Evolutionary conservation across 2,797 vertebrate species (phyloP).

Genomic region (Pristis pectinata): DNA sequence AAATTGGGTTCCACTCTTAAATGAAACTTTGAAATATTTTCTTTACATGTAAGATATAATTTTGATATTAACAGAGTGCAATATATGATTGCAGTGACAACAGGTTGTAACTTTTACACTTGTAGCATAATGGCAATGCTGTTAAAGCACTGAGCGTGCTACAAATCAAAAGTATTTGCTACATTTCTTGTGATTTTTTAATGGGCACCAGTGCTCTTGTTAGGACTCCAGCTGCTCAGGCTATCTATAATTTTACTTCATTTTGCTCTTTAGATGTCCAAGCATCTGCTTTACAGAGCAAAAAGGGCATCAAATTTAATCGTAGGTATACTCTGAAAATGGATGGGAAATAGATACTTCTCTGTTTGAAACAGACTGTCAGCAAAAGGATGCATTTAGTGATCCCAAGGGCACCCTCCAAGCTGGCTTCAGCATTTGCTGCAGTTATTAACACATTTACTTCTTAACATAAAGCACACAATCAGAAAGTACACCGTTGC

Average conservation of each 20-base stretch:
- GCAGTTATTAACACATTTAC: neutral
- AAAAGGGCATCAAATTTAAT: neutral
- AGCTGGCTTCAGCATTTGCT: neutral
- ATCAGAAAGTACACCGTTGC: neutral
- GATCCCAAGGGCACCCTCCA: neutral
- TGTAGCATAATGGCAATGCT: neutral
- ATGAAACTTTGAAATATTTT: neutral
- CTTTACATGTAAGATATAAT: neutral
- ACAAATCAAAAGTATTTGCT: neutral
- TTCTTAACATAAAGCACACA: neutral
- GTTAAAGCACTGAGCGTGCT: neutral
- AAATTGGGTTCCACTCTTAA: neutral
- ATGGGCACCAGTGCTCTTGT: neutral
- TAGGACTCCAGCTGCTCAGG: neutral
- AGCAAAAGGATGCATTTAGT: neutral
- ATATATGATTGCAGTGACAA: neutral
- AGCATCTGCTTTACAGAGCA: neutral
- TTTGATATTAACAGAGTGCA: neutral
- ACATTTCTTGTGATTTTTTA: neutral
- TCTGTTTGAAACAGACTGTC: neutral
- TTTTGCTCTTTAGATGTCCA: neutral
- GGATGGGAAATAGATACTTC: neutral
- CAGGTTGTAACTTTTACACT: neutral
- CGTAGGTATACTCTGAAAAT: neutral
- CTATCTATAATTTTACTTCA: conserved; percentile 10